Conservation (phyloP, 2,113 vertebrate species). For the Catharus minimus region DNA sequence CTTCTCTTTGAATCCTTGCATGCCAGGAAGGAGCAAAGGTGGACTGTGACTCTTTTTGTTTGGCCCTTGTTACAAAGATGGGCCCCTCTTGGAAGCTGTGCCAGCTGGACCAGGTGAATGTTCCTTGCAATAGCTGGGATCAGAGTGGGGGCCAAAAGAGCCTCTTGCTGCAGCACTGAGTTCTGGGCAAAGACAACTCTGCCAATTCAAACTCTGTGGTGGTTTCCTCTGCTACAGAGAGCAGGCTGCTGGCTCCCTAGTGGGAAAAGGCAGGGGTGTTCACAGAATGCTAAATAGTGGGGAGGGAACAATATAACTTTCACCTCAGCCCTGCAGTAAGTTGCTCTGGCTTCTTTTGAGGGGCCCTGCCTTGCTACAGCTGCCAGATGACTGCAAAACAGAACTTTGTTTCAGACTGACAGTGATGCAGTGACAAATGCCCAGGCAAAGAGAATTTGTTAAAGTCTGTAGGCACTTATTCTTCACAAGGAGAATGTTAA, state of each 20-base stretch:
- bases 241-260: not conserved
- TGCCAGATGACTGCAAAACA: not conserved
- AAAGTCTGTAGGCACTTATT: conserved; percentile 9
- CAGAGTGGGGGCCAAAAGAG: not conserved
- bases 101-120: not conserved
- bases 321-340: not conserved
- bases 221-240: not conserved
- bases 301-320: not conserved
- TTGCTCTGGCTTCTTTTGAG: conserved; percentile 39
- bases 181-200: not conserved
- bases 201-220: not conserved
- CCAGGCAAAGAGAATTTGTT: not conserved
- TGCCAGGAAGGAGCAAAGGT: not conserved
- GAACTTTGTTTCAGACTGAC: conserved; percentile 12
- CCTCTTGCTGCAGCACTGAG: not conserved
- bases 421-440: not conserved
- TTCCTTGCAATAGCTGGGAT: not conserved
- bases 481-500: not conserved
- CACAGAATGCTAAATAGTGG: not conserved
- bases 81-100: not conserved
- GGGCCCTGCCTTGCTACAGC: not conserved
- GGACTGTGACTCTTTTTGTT: not conserved
- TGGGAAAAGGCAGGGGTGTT: not conserved
- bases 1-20: not conserved
- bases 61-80: not conserved